phyloP scores from a whole-genome alignment of 2,113 vertebrate genomes.

The Alaudala cheleensis region DNA sequence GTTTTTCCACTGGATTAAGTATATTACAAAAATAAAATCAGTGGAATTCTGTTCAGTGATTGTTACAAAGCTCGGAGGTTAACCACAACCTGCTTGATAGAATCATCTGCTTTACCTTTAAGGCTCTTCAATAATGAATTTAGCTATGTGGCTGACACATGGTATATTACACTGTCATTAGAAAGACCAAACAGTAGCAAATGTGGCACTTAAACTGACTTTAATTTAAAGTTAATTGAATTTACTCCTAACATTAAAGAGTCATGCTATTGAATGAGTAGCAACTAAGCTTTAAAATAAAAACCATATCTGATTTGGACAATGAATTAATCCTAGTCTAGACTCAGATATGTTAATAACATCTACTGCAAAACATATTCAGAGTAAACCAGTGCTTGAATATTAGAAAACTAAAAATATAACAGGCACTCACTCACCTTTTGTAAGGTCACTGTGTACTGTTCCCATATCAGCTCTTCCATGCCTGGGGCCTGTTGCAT shows the following conservation, averaged over 20 bases:
- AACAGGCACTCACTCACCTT: constrained; percentile 80
- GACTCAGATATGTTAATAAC: not conserved
- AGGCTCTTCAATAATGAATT: not conserved
- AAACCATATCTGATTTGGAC: not conserved
- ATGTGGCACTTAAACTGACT: not conserved
- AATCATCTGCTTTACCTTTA: not conserved
- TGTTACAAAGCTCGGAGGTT: not conserved
- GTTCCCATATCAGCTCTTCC: constrained; percentile 94
- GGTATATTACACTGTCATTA: not conserved
- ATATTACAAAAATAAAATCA: not conserved
- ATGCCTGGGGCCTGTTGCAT: constrained; percentile 79
- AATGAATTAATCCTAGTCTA: not conserved
- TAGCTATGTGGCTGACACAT: not conserved
- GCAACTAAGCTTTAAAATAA: not conserved
- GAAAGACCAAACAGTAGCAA: not conserved
- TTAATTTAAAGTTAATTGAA: not conserved
- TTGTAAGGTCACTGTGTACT: constrained; percentile 93
- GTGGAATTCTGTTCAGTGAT: not conserved
- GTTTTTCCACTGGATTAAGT: not conserved
- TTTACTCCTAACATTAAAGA: not conserved
- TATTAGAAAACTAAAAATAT: constrained; percentile 39
- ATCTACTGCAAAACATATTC: not conserved
- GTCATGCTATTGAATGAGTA: rapidly evolving
- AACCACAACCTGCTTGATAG: not conserved
- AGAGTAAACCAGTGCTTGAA: not conserved